Conservation (phyloP, 92 coral and sea anemone species). For the Siderastrea siderea region DNA sequence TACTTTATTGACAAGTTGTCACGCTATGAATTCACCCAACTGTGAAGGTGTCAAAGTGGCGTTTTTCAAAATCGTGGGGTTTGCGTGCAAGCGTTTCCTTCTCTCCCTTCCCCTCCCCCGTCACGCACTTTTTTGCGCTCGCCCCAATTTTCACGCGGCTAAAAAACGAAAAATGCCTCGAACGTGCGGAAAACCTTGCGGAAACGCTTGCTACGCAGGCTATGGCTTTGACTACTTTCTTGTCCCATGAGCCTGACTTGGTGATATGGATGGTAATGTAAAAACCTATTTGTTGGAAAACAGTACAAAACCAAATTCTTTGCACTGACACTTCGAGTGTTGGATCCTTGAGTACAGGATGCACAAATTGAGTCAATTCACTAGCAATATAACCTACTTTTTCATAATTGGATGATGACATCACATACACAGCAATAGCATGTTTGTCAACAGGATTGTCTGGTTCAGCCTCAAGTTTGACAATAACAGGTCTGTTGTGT, state of each 20-base stretch:
- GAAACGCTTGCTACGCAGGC: too few species aligned
- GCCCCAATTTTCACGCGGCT: too few species aligned
- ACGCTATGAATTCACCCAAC: too few species aligned
- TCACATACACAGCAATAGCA: conserved; percentile 71
- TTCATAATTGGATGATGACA: conserved; percentile 31
- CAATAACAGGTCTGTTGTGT: conserved; percentile 73
- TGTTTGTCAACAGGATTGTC: conserved; percentile 51
- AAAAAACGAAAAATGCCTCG: too few species aligned
- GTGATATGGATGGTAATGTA: conserved; percentile 54
- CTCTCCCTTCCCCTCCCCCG: too few species aligned
- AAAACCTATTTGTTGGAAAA: conserved; percentile 62
- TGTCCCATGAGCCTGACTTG: conserved; percentile 54
- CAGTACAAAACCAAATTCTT: conserved; percentile 64
- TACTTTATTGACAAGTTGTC: too few species aligned
- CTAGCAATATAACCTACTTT: conserved; percentile 68
- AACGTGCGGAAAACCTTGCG: too few species aligned
- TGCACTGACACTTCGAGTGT: conserved; percentile 46
- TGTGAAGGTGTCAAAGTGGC: too few species aligned
- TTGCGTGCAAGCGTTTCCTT: too few species aligned
- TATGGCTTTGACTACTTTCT: conserved; percentile 51
- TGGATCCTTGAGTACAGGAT: conserved; percentile 41
- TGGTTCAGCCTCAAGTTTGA: conserved; percentile 67
- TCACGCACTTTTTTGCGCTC: too few species aligned
- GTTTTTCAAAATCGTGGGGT: too few species aligned
- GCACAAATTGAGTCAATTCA: conserved; percentile 60